Evolutionary conservation across 2,888 invertebrate species (phyloP).

Genomic region (Choristoneura rosaceana): DNA sequence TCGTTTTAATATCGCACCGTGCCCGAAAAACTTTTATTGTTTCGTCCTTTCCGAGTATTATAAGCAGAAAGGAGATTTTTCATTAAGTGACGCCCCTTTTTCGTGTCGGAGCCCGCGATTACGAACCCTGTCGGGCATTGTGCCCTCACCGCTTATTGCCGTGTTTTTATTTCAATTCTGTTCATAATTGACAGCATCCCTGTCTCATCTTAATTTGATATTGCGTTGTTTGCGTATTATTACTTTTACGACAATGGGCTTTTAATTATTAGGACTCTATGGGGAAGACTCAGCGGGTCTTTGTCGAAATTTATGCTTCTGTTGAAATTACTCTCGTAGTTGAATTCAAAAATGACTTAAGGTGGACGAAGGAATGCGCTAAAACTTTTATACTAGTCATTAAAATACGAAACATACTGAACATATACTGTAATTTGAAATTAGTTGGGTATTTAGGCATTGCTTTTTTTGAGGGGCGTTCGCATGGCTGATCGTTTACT

Average conservation of each 20-base stretch:
- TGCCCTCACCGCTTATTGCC: slow-evolving; percentile 61
- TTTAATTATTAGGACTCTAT: slow-evolving; percentile 47
- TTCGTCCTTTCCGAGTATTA: slow-evolving; percentile 70
- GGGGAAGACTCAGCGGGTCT: slow-evolving; percentile 36
- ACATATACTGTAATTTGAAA: background rate
- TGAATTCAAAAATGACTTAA: slow-evolving; percentile 32
- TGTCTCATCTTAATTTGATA: slow-evolving; percentile 70
- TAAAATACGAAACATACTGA: background rate
- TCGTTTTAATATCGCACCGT: slow-evolving; percentile 78
- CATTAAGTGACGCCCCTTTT: slow-evolving; percentile 72
- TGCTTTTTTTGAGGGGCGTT: background rate
- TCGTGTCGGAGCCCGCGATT: slow-evolving; percentile 64
- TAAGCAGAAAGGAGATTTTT: slow-evolving; percentile 73
- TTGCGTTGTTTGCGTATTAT: slow-evolving; percentile 66
- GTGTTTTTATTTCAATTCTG: slow-evolving; percentile 70
- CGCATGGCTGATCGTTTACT: background rate
- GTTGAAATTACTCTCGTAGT: slow-evolving; percentile 29
- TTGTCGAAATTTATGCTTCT: slow-evolving; percentile 40
- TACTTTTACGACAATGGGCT: slow-evolving; percentile 60
- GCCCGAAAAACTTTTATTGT: slow-evolving; percentile 77
- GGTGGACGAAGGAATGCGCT: slow-evolving; percentile 18
- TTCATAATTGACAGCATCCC: slow-evolving; percentile 75
- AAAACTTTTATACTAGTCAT: slow-evolving; percentile 20
- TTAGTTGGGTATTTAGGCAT: slow-evolving; percentile 9
- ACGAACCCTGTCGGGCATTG: slow-evolving; percentile 67